Percentiles rank a stretch among this genome's conserved stretches.
Conservation (phyloP, 2,888 invertebrate species). For the Cephonodes hylas region DNA sequence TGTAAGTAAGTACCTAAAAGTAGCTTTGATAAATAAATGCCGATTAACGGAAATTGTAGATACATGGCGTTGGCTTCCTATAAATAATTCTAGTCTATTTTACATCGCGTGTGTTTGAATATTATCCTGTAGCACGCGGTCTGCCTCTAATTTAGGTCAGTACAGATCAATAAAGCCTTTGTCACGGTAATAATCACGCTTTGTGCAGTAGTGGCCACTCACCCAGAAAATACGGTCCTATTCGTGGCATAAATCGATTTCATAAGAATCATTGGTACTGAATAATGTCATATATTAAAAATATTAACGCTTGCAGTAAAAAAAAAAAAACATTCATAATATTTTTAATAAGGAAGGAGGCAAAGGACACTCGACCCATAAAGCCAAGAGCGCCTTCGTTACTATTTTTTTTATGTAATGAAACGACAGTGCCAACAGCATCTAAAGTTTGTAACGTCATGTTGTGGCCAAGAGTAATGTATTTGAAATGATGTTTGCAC, state of each 20-base stretch:
- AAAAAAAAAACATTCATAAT: no score
- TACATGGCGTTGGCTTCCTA: not conserved
- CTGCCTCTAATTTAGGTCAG: not conserved
- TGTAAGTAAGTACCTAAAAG: no score
- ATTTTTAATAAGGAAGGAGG: no score
- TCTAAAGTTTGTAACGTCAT: not conserved
- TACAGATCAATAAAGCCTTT: slow-evolving; percentile 4
- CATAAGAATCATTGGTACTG: not conserved
- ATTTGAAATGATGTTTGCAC: not conserved
- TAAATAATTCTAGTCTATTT: not conserved
- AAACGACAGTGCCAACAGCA: not conserved
- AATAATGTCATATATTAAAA: no score
- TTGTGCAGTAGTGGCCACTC: not conserved
- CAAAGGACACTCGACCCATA: not conserved
- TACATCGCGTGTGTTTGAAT: not conserved
- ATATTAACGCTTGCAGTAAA: no score
- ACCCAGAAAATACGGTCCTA: not conserved
- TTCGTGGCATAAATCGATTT: not conserved
- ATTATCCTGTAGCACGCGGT: not conserved
- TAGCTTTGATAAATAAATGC: no score
- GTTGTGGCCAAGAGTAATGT: not conserved
- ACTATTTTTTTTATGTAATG: not conserved
- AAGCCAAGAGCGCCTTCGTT: not conserved
- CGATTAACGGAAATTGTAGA: no score
- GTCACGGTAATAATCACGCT: slow-evolving; percentile 3